Evolutionary conservation across 1,140 invertebrate species (phyloP).

Genomic region (Bacillus rossius): DNA sequence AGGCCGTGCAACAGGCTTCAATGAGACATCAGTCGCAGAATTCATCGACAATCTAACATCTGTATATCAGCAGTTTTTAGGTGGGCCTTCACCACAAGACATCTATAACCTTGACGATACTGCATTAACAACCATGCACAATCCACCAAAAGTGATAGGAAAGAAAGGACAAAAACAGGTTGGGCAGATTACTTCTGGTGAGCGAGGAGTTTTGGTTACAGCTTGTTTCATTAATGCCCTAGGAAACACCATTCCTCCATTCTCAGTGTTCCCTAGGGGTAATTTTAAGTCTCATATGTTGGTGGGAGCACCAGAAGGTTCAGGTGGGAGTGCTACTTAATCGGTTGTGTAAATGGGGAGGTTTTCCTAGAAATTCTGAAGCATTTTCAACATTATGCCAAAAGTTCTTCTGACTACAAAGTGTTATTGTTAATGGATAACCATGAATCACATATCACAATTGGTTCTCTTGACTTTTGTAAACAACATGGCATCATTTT

Average conservation of each 20-base stretch:
- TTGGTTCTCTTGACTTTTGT: slow-evolving; percentile 29
- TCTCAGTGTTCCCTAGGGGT: slow-evolving; percentile 38
- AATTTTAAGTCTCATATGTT: slow-evolving; percentile 34
- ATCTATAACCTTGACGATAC: neutral
- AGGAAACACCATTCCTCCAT: slow-evolving; percentile 38
- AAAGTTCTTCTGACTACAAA: slow-evolving; percentile 28
- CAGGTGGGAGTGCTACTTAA: slow-evolving; percentile 27
- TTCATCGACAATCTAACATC: too few relatives aligned
- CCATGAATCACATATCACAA: slow-evolving; percentile 33
- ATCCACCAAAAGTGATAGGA: slow-evolving; percentile 15
- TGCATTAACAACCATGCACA: neutral
- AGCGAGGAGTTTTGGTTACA: slow-evolving; percentile 43
- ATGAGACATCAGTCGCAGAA: too few relatives aligned
- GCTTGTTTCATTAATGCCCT: slow-evolving; percentile 36
- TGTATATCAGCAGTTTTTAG: too few relatives aligned
- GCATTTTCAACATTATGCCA: slow-evolving; percentile 37
- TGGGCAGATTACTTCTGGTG: slow-evolving; percentile 37
- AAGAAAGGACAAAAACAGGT: slow-evolving; percentile 41
- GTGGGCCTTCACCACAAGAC: neutral
- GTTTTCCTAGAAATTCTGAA: slow-evolving; percentile 32
- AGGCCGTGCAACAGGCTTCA: too few relatives aligned
- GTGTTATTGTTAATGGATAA: slow-evolving; percentile 42
- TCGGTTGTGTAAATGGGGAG: slow-evolving; percentile 38
- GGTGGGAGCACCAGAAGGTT: slow-evolving; percentile 32
- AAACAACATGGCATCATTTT: slow-evolving; percentile 35